Evolutionary conservation across 2,113 vertebrate species (phyloP), one percentile per base, ranked within the genome.

Genomic region (Vidua chalybeata): DNA sequence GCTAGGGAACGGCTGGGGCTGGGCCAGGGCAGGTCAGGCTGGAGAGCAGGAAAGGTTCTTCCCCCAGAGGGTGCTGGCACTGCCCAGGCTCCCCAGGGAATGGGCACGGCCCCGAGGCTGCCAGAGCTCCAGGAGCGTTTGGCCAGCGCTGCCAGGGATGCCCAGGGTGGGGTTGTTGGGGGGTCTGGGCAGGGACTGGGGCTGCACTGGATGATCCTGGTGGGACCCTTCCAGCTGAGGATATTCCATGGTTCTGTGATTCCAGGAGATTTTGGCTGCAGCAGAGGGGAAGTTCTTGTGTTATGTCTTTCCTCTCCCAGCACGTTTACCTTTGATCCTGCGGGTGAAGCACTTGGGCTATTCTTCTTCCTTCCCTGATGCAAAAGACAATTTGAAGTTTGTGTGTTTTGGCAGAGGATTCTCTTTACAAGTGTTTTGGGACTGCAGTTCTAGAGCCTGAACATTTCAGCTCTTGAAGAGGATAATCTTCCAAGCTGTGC

Each of bases 281-380:
- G 41, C 23, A 68, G 37, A 76, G 28, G 51, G 54, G 66, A 75
- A 33, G 75, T 86, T 89, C 72, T 77, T 52, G 9, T 0, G 0
- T 83, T 48, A 10, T 9, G 14, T 48, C 51, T 76, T 94, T 86
- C 89, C 83, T 80, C 79, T 64, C 15, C 5, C 2, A 1, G 87
- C 79, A 51, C 31, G 0, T 48, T 85, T 21, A 5, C 21, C 67
- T 94, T 92, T 91, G 94, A 89, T 94, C 89, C 72, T 1, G 0
- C 0, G 14, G 31, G 20, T 49, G 41, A 66, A 77, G 41, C 62
- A 7, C 63, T 88, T 52, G 31, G 35, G 41, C 45, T 63, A 4
- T 30, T 90, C 63, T 48, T 90, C 58, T 96, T 90, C 85, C 89
- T 90, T 89, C 51, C 52, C 67, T 71, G 87, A 46, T 94, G 75